Percentiles rank a stretch among this genome's conserved stretches.
phyloP scores from a whole-genome alignment of 2,113 vertebrate genomes.

The Parus major region DNA sequence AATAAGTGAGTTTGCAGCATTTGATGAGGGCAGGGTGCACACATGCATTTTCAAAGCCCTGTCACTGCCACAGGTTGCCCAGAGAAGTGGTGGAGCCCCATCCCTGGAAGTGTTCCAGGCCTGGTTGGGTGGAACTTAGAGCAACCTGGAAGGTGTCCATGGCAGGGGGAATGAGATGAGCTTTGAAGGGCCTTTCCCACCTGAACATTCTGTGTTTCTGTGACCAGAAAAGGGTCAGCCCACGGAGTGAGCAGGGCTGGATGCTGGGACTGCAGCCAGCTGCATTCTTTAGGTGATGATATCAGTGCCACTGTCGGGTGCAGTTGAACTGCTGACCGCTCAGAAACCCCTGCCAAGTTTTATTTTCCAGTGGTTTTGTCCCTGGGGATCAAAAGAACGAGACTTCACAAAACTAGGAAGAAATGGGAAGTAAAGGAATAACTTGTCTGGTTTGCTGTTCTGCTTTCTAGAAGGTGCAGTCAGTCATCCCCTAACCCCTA shows the following conservation, averaged over 20 bases:
- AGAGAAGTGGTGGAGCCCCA: background rate
- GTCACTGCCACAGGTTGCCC: background rate
- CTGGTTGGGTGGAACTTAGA: background rate
- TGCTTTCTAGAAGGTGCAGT: background rate
- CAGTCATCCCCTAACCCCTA: background rate
- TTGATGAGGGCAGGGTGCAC: accelerated
- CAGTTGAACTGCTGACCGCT: background rate
- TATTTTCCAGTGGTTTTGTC: background rate
- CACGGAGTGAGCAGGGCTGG: background rate
- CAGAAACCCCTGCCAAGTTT: background rate
- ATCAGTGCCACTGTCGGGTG: background rate
- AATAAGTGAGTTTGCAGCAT: accelerated
- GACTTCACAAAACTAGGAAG: background rate
- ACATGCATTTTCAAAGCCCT: accelerated
- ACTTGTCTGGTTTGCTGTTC: background rate
- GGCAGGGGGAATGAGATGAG: background rate
- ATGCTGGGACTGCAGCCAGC: background rate
- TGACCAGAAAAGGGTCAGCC: background rate
- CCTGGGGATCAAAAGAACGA: background rate
- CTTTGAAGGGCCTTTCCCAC: background rate
- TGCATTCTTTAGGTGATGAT: background rate
- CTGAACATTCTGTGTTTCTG: background rate
- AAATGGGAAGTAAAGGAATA: background rate
- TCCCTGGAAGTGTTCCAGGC: background rate
- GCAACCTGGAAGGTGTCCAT: background rate